These are phyloP conservation scores for Anodontia alba DNA, from an alignment of 2,888 invertebrate species.

Conservation along the genomic window DNA sequence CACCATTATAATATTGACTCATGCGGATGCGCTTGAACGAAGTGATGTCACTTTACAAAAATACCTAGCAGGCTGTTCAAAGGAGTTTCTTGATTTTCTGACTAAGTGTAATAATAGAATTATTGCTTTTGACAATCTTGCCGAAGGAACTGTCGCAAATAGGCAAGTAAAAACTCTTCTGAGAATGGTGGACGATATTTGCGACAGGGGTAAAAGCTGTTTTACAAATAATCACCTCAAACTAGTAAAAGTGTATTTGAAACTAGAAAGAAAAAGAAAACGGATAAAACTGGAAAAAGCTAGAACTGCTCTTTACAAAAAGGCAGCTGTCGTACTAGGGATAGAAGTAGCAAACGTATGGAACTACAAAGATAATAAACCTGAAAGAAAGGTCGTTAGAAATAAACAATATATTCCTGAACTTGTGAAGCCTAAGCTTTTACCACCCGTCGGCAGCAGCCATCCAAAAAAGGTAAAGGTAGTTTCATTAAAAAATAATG, in stretches of 20 bases:
- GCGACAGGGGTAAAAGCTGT: conserved; percentile 3
- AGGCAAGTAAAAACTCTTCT: conserved; percentile 20
- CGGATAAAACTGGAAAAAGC: conserved; percentile 10
- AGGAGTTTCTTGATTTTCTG: background rate
- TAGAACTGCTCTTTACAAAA: conserved; percentile 15
- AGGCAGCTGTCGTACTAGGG: conserved; percentile 15
- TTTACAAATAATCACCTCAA: conserved; percentile 30
- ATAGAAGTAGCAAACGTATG: conserved; percentile 15
- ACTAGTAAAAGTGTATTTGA: conserved; percentile 24
- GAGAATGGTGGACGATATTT: conserved; percentile 15
- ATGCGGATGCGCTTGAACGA: no score
- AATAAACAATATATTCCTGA: no score
- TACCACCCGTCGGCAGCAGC: no score
- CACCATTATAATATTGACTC: no score
- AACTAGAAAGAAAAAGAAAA: conserved; percentile 23
- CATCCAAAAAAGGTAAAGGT: no score
- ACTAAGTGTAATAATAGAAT: conserved; percentile 25
- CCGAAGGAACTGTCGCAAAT: conserved; percentile 6
- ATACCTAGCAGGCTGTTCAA: no score
- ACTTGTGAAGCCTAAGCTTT: no score
- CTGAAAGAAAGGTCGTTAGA: background rate
- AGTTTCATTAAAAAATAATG: no score
- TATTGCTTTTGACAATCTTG: conserved; percentile 33
- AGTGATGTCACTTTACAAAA: no score
- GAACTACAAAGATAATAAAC: conserved; percentile 25